Conservation (phyloP, 2,113 vertebrate species). For the Martes martes region DNA sequence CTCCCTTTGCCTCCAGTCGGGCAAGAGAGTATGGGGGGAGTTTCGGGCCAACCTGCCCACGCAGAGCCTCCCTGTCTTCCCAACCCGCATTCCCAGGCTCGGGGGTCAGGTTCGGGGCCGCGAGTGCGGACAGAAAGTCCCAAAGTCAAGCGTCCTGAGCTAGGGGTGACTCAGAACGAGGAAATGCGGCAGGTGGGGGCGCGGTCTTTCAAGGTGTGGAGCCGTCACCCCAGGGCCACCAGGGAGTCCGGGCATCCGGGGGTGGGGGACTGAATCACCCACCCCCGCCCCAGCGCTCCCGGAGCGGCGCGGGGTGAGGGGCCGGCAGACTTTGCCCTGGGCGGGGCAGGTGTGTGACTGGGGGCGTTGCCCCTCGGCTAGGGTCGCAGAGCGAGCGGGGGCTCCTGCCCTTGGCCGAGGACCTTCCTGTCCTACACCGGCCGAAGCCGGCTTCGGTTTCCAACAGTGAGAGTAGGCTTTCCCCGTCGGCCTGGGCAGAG, state of each 20-base stretch:
- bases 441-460: not conserved
- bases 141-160: constrained; percentile 55
- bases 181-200: constrained; percentile 72
- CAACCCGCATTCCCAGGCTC: not conserved
- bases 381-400: not conserved
- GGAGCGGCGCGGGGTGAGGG: not conserved
- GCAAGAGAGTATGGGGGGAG: not conserved
- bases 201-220: constrained; percentile 61
- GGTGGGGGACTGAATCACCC: constrained; percentile 46
- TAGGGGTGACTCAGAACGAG: constrained; percentile 72
- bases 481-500: not conserved
- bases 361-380: not conserved
- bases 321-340: not conserved
- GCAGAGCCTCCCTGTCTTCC: not conserved
- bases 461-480: not conserved
- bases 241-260: not conserved
- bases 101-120: not conserved
- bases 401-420: not conserved
- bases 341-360: not conserved
- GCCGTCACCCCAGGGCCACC: constrained; percentile 51
- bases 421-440: not conserved
- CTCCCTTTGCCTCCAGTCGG: not conserved
- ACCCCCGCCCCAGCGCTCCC: constrained; percentile 8
- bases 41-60: not conserved
- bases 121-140: constrained; percentile 65